Conservation (phyloP, 2,113 vertebrate genomes). For the Sialia sialis region DNA sequence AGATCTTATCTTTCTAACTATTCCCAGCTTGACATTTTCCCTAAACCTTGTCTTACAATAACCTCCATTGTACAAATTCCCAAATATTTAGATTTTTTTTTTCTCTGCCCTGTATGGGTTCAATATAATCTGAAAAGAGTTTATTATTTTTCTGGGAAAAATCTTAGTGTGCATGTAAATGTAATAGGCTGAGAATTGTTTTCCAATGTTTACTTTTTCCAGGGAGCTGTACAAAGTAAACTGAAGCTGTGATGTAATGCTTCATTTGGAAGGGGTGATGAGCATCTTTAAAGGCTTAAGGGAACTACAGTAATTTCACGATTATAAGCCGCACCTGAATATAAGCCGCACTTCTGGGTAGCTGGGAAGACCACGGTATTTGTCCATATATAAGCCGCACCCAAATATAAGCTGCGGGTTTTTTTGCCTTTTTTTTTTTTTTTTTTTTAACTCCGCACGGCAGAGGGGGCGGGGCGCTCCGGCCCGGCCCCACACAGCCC, state of each 20-base stretch:
- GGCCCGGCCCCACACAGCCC: no score
- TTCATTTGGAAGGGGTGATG: not conserved
- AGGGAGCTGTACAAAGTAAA: not conserved
- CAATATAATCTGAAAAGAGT: not conserved
- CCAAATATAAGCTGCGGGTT: no score
- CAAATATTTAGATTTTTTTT: not conserved
- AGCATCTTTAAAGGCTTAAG: not conserved
- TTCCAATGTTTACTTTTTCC: not conserved
- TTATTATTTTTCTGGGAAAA: not conserved
- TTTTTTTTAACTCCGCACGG: no score
- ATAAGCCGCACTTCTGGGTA: no score
- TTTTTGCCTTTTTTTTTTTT: no score
- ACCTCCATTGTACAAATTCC: not conserved
- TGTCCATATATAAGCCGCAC: no score
- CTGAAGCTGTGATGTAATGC: not conserved
- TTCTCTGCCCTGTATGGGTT: not conserved
- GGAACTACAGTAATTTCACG: no score
- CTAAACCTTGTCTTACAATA: not conserved
- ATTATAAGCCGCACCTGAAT: no score
- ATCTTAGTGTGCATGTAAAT: not conserved
- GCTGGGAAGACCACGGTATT: no score
- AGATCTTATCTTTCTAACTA: not conserved
- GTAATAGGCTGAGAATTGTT: not conserved
- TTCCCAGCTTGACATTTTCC: not conserved
- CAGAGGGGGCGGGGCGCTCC: no score